These are phyloP conservation scores for Caranx ignobilis DNA, from an alignment of 2,113 vertebrate genomes.

Conservation along the genomic window DNA sequence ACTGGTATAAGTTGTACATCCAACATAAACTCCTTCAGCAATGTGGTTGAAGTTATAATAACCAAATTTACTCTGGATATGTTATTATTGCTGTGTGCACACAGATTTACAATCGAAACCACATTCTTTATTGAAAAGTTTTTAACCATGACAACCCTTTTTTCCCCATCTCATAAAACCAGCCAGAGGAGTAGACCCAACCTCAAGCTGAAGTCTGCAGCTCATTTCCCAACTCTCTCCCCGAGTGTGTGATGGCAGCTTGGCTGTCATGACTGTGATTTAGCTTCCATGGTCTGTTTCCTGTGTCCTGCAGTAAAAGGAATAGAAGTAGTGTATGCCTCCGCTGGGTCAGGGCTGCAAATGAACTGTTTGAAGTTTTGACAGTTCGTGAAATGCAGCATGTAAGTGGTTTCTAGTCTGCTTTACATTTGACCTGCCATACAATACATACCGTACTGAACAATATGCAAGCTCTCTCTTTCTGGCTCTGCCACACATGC, in stretches of 20 bases:
- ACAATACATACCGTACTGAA: neutral
- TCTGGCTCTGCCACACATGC: neutral
- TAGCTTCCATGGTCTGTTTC: slow-evolving; percentile 52
- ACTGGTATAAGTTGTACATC: neutral
- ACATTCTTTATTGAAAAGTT: slow-evolving; percentile 15
- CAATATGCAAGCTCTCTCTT: neutral
- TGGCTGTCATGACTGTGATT: slow-evolving; percentile 56
- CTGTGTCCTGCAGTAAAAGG: slow-evolving; percentile 44
- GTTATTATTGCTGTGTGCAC: neutral
- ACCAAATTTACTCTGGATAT: neutral
- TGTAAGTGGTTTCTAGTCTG: slow-evolving; percentile 30
- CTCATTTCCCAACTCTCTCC: slow-evolving; percentile 26
- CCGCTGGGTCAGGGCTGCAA: slow-evolving; percentile 8
- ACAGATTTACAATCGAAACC: slow-evolving; percentile 2
- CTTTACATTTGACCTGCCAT: slow-evolving; percentile 34
- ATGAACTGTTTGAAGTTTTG: slow-evolving; percentile 58
- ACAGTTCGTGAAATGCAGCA: slow-evolving; percentile 59
- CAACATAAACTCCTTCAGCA: neutral
- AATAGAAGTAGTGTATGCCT: slow-evolving; percentile 11
- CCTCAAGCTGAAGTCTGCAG: slow-evolving; percentile 9
- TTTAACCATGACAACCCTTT: slow-evolving; percentile 6
- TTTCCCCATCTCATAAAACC: slow-evolving; percentile 7
- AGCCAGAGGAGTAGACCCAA: neutral
- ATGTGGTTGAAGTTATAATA: slow-evolving; percentile 8
- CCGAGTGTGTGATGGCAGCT: slow-evolving; percentile 28